Percentiles rank a stretch among this genome's conserved stretches.
Evolutionary conservation across 2,797 vertebrate species (phyloP).

Genomic region (Novumbra hubbsi): DNA sequence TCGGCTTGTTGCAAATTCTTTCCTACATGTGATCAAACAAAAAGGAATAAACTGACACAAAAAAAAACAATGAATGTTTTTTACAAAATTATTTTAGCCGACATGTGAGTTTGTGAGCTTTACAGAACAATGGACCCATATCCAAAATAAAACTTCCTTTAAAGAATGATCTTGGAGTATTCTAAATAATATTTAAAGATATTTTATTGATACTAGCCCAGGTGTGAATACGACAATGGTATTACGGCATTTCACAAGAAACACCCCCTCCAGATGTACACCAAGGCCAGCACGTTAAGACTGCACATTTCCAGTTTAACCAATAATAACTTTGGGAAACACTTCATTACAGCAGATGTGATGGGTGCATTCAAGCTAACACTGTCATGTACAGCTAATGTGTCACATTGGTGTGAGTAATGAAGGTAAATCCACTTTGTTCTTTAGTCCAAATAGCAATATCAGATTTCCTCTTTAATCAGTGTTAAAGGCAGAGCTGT

Average conservation of each 20-base stretch:
- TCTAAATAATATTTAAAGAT: no score
- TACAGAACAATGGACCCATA: no score
- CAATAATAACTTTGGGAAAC: slow-evolving; percentile 5
- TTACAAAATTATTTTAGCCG: no score
- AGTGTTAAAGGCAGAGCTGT: slow-evolving; percentile 37
- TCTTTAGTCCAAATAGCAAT: slow-evolving; percentile 61
- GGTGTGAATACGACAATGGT: no score
- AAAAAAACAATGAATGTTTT: no score
- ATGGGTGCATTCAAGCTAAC: slow-evolving; percentile 2
- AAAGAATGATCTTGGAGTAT: no score
- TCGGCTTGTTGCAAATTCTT: slow-evolving; percentile 1
- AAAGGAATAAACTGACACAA: neutral
- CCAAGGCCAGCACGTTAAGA: neutral
- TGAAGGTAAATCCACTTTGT: slow-evolving; percentile 20
- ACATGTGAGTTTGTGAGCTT: no score
- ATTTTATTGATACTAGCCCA: no score
- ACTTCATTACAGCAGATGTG: slow-evolving; percentile 3
- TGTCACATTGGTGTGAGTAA: slow-evolving; percentile 47
- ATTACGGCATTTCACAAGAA: neutral
- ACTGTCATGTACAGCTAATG: slow-evolving; percentile 26
- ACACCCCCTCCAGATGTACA: slow-evolving; percentile 20
- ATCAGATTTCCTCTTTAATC: slow-evolving; percentile 64
- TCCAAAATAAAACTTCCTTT: no score
- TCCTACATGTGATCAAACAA: neutral
- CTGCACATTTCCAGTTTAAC: slow-evolving; percentile 6